These are phyloP conservation scores for Acleris literana DNA, from an alignment of 2,888 invertebrate species.

Conservation along the genomic window DNA sequence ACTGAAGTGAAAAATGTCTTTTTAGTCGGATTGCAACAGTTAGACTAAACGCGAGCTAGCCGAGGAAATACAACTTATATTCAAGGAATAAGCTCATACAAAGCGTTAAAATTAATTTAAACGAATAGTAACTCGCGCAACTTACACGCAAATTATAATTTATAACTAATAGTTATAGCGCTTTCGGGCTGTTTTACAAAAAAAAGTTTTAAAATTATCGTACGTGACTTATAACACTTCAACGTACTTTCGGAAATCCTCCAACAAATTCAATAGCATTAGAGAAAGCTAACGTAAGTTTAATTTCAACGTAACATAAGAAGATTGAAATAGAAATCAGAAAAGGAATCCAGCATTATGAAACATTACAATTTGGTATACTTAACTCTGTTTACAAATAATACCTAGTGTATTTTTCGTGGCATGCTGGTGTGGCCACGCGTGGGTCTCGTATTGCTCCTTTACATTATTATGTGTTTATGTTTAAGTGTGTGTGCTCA, in stretches of 20 bases:
- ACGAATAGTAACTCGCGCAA: neutral
- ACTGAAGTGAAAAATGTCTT: neutral
- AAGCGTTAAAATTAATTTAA: conserved; percentile 12
- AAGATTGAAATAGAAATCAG: too few relatives aligned
- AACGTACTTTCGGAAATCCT: neutral
- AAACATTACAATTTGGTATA: too few relatives aligned
- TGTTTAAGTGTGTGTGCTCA: too few relatives aligned
- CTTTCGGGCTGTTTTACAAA: neutral
- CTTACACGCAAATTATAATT: neutral
- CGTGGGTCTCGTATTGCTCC: too few relatives aligned
- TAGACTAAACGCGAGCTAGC: neutral
- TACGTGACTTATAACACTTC: neutral
- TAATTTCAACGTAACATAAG: too few relatives aligned
- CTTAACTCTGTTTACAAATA: too few relatives aligned
- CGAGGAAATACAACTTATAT: neutral
- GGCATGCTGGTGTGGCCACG: too few relatives aligned
- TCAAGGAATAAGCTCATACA: conserved; percentile 4
- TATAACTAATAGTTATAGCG: conserved; percentile 9
- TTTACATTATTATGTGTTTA: too few relatives aligned
- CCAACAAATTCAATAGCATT: too few relatives aligned
- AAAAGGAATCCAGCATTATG: too few relatives aligned
- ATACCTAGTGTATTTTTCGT: too few relatives aligned
- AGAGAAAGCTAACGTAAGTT: too few relatives aligned
- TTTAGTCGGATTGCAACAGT: neutral
- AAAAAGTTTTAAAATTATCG: neutral